Conservation (phyloP, 2,888 invertebrate genomes). For the Camponotus fellah region DNA sequence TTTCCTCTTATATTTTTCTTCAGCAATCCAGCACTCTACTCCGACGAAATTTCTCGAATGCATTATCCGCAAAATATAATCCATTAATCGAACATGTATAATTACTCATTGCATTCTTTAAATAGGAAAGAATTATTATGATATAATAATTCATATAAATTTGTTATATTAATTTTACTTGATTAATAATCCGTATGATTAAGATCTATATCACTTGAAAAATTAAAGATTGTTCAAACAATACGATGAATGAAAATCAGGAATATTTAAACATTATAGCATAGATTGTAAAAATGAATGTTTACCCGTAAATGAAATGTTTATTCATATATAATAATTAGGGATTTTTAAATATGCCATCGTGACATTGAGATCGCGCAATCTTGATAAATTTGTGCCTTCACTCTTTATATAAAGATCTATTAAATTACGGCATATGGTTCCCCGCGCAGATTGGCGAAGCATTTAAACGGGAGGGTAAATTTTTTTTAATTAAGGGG, state of each 20-base stretch:
- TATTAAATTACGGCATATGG: conserved; percentile 5
- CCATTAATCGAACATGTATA: not conserved
- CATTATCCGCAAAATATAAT: conserved; percentile 7
- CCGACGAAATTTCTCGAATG: not conserved
- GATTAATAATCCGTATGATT: not conserved
- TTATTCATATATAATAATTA: not conserved
- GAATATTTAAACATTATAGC: not conserved
- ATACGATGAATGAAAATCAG: not conserved
- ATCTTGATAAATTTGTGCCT: not conserved
- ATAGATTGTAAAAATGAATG: not conserved
- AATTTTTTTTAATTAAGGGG: conserved; percentile 16
- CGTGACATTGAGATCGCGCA: not conserved
- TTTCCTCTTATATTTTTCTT: not conserved
- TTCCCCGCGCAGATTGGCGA: not conserved
- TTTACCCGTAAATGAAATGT: not conserved
- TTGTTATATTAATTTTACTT: too few relatives aligned
- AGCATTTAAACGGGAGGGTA: not conserved
- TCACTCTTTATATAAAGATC: not conserved
- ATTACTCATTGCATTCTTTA: conserved; percentile 8
- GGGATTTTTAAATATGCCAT: not conserved
- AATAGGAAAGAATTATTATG: not conserved
- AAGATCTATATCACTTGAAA: conserved; percentile 1
- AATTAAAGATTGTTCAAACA: not conserved
- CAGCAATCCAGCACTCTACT: not conserved
- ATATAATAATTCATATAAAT: conserved; percentile 13